Evolutionary conservation across 2,888 invertebrate genomes (phyloP).

Genomic region (Thyatira batis): DNA sequence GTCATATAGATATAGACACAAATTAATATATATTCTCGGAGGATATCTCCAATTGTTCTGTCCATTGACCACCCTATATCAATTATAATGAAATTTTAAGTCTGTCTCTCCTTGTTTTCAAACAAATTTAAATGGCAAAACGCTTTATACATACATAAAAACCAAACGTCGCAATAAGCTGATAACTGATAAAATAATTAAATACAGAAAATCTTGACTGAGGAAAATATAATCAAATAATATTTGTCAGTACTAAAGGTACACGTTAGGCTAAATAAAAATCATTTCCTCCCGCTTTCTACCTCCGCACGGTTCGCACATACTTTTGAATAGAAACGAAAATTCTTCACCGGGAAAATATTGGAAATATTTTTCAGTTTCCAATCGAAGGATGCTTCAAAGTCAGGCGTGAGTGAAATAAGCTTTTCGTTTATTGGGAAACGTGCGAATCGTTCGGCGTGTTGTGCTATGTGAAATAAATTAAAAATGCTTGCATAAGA

Average conservation of each 20-base stretch:
- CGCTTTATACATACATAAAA: too few relatives aligned
- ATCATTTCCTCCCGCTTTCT: constrained; percentile 42
- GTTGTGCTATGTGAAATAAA: constrained; percentile 45
- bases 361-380: constrained; percentile 68
- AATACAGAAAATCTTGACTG: not conserved
- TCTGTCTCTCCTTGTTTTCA: too few relatives aligned
- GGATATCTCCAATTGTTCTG: too few relatives aligned
- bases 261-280: constrained; percentile 34
- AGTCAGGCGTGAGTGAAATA: constrained; percentile 63
- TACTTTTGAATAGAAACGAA: constrained; percentile 57
- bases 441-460: constrained; percentile 39
- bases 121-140: too few relatives aligned
- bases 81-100: too few relatives aligned
- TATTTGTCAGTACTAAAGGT: constrained; percentile 17
- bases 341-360: constrained; percentile 57
- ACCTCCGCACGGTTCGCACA: constrained; percentile 30
- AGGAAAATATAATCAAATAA: constrained; percentile 26
- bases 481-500: constrained; percentile 30
- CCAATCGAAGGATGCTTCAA: constrained; percentile 63
- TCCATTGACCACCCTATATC: too few relatives aligned
- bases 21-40: too few relatives aligned
- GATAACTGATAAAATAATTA: too few relatives aligned
- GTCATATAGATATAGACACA: too few relatives aligned
- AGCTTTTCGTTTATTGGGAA: constrained; percentile 61
- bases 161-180: too few relatives aligned